Evolutionary conservation across 2,888 invertebrate species (phyloP).

Genomic region (Eilema caniola): DNA sequence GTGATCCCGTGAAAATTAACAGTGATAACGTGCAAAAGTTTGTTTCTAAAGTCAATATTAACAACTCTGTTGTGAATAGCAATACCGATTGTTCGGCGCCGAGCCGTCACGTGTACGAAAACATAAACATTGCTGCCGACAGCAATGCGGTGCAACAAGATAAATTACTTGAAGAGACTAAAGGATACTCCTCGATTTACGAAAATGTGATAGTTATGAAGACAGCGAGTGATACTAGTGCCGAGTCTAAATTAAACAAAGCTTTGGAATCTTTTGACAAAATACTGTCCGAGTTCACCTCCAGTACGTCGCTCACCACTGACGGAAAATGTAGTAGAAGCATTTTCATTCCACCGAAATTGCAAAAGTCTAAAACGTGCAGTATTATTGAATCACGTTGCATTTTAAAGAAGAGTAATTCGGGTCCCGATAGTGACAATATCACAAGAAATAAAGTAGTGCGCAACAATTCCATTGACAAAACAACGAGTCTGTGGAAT

Average conservation of each 20-base stretch:
- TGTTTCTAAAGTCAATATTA: constrained; percentile 58
- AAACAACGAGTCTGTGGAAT: constrained; percentile 88
- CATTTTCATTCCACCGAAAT: constrained; percentile 83
- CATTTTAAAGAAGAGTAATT: constrained; percentile 88
- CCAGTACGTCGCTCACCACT: constrained; percentile 64
- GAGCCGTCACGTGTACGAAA: constrained; percentile 78
- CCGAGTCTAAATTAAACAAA: constrained; percentile 77
- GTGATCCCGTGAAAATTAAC: constrained; percentile 67
- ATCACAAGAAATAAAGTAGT: constrained; percentile 73
- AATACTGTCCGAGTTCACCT: constrained; percentile 79
- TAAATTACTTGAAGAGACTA: constrained; percentile 74
- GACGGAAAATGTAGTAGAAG: constrained; percentile 61
- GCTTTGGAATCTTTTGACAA: constrained; percentile 85
- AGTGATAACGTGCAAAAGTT: constrained; percentile 80
- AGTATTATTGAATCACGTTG: constrained; percentile 90
- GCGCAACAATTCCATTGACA: constrained; percentile 82
- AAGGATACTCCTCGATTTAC: constrained; percentile 81
- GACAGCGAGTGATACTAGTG: constrained; percentile 49
- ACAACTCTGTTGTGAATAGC: constrained; percentile 66
- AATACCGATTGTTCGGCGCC: constrained; percentile 64
- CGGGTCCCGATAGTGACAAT: constrained; percentile 75
- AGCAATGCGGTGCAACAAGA: constrained; percentile 60
- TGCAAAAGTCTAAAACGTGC: constrained; percentile 91
- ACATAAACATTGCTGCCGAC: constrained; percentile 75
- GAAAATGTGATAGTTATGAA: constrained; percentile 82